Evolutionary conservation across 2,888 invertebrate species (phyloP).

Genomic region (Dynastes tityus): DNA sequence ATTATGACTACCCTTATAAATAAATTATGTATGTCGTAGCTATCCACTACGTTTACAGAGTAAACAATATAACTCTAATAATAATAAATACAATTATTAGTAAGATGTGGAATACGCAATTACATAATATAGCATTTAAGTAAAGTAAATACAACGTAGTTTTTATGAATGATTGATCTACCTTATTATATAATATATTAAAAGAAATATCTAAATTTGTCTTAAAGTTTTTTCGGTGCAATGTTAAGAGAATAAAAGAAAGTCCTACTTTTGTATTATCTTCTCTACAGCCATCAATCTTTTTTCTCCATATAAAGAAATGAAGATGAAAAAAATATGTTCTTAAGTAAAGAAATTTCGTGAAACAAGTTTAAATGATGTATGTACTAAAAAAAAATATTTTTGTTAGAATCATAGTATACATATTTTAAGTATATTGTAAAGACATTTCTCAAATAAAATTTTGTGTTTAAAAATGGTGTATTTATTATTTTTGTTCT

Average conservation of each 20-base stretch:
- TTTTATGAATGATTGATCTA: too few relatives aligned
- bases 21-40: constrained; percentile 15
- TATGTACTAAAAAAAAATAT: constrained; percentile 29
- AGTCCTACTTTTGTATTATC: constrained; percentile 20
- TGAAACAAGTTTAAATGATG: not conserved
- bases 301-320: constrained; percentile 14
- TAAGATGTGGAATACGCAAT: constrained; percentile 13
- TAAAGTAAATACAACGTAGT: constrained; percentile 24
- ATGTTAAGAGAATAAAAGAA: constrained; percentile 15
- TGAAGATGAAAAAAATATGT: not conserved
- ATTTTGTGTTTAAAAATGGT: constrained; percentile 28
- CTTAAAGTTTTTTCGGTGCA: constrained; percentile 38
- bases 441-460: constrained; percentile 39
- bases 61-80: constrained; percentile 23
- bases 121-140: not conserved
- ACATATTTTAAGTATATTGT: constrained; percentile 37
- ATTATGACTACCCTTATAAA: not conserved
- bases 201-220: not conserved
- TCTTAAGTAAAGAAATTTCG: constrained; percentile 15
- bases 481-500: not conserved
- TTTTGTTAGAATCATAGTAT: constrained; percentile 41
- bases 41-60: constrained; percentile 17
- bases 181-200: too few relatives aligned
- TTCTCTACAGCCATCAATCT: not conserved
- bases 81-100: not conserved